A percentile compares a stretch with the other conserved stretches of the same genome.
Conservation (phyloP, 2,797 vertebrate species). For the Apodemus agrarius region DNA sequence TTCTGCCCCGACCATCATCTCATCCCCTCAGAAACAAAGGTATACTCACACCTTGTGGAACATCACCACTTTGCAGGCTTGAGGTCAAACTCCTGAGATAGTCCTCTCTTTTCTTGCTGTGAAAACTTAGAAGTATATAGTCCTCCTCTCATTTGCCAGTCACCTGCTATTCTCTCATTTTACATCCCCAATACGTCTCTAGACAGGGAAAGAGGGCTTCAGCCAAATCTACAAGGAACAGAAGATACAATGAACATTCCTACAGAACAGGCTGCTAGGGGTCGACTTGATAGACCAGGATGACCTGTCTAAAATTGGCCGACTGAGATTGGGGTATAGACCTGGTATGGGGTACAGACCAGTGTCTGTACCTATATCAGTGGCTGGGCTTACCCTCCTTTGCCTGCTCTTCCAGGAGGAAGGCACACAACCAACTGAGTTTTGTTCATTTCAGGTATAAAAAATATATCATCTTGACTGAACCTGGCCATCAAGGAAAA, state of each 20-base stretch:
- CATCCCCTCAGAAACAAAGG: neutral
- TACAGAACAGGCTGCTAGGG: neutral
- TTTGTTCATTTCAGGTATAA: conserved; percentile 1
- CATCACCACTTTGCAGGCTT: neutral
- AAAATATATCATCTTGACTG: neutral
- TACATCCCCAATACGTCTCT: neutral
- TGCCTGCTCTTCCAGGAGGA: neutral
- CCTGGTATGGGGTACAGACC: neutral
- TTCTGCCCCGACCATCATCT: neutral
- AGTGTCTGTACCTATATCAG: neutral
- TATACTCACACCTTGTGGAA: neutral
- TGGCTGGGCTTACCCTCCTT: neutral
- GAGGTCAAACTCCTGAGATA: neutral
- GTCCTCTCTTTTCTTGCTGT: neutral
- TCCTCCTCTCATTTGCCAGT: neutral
- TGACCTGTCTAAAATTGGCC: conserved; percentile 54
- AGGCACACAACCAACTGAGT: neutral
- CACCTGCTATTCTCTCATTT: neutral
- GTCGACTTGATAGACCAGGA: conserved; percentile 4
- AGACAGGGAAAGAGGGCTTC: neutral
- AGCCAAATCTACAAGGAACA: neutral
- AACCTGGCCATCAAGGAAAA: conserved; percentile 16
- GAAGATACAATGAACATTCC: neutral
- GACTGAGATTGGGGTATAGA: conserved; percentile 54
- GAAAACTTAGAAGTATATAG: neutral